Base-by-base conservation (phyloP, 1,140 invertebrate species). In the Berghia stephanieae region DNA sequence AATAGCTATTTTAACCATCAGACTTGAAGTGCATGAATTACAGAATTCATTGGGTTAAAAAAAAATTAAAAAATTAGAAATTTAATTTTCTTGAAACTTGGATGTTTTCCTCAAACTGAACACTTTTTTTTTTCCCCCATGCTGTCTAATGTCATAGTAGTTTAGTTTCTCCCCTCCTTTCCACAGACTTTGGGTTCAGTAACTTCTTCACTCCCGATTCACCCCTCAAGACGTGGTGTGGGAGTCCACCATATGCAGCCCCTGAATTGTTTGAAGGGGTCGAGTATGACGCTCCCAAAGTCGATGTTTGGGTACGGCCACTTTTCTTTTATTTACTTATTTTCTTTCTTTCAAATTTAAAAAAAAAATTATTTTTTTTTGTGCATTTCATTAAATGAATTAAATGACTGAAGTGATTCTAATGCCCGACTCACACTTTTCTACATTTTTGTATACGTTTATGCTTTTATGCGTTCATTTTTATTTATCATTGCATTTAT, bases 171-270 rank as follows among this genome's bases (percentile, higher is more conserved):
- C 31, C 5, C 5, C 31, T 57, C 4, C 31, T 55, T 74, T 27
- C 97, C 86, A 96, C 97, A 78, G 98, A 99, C 91, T 99, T 99
- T 92, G 98, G 98, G 67, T 99, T 99, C 92, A 98, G 96, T 86
- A 99, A 99, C 91, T 96, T 98, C 91, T 99, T 99, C 91, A 96
- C 95, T 60, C 96, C 96, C 40, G 97, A 97, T 80, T 96, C 95
- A 82, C 98, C 98, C 90, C 92, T 99, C 84, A 98, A 99, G 89
- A 99, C 97, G 49, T 98, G 96, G 96, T 99, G 97, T 91, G 96
- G 96, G 1, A 96, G 95, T 55, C 97, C 97, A n/a, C 97, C 97
- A 31, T 99, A 99, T 90, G 97, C 97, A 70, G 97, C 97, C 24
- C 97, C 97, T 27, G 97, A 99, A 92, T 93, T 99, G 63, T 98